Evolutionary conservation across 1,140 invertebrate genomes (phyloP), one percentile per base, ranked within the genome.

Genomic region (Zophobas atratus): DNA sequence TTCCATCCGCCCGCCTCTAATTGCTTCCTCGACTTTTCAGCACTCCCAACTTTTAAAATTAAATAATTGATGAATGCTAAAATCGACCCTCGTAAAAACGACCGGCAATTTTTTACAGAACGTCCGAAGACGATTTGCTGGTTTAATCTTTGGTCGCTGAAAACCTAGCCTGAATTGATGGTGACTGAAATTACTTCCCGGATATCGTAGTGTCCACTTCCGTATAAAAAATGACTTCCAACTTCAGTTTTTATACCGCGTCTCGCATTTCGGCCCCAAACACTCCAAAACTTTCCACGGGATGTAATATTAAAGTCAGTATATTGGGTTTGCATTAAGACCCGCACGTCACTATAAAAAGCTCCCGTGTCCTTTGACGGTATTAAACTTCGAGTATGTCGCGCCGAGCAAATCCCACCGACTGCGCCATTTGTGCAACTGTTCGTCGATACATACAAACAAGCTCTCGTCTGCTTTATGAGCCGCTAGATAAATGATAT

Each of bases 131-230:
- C 46, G 74, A 76, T 67, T 76, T 76, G 55, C 57, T 51, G 74
- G 57, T 76, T 76, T 76, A 76, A 76, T 76, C 74, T 67, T 46
- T 38, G 74, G 56, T 60, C 74, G 56, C 67, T 76, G 53, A 75
- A 75, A 75, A 56, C 55, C 36, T 56, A 75, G 53, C 55, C 57
- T 48, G 55, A 75, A 75, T 75, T 75, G 73, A 75, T 75, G 73
- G 60, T 67, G 74, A 76, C 74, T 76, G 74, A 38, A 76, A 76
- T 76, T 76, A 76, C 74, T 76, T 76, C 39, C 36, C 33, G 57
- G 74, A 67, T 76, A 72, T 72, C 70, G 20, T 20, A 51, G 36
- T 72, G 70, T 72, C 70, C 70, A 72, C 51, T 72, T 55, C 33
- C 33, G 2, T 72, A 51, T 51, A 72, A 72, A 72, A 72, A 72